Conservation (phyloP, 2,797 vertebrate genomes). For the Aplochiton taeniatus region DNA sequence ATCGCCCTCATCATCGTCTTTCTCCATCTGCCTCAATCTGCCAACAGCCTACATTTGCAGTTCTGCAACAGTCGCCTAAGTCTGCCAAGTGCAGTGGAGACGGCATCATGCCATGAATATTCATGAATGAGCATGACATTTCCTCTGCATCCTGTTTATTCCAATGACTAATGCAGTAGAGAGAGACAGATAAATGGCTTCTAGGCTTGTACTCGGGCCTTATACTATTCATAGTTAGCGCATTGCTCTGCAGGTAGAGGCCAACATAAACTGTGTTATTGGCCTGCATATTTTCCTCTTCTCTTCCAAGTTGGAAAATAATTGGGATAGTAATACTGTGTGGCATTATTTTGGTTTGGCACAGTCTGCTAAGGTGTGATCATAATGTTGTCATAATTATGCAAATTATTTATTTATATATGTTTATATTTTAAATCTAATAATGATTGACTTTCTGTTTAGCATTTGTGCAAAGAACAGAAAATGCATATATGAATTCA, state of each 20-base stretch:
- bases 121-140: conserved; percentile 73
- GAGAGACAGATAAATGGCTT: conserved; percentile 24
- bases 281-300: conserved; percentile 19
- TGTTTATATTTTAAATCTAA: no score
- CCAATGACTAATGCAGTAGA: conserved; percentile 70
- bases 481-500: conserved; percentile 12
- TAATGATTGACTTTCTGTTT: conserved; percentile 2
- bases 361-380: no score
- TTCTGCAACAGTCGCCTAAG: conserved; percentile 58
- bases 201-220: conserved; percentile 35
- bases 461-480: conserved; percentile 1
- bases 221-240: conserved; percentile 66
- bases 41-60: conserved; percentile 51
- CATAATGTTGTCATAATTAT: no score
- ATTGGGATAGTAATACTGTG: conserved; percentile 38
- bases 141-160: conserved; percentile 72
- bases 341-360: conserved; percentile 5
- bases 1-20: background rate
- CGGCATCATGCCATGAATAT: conserved; percentile 72
- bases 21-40: conserved; percentile 20
- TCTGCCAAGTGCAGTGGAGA: conserved; percentile 61
- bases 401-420: no score
- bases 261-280: conserved; percentile 70
- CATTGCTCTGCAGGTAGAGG: conserved; percentile 53
- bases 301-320: conserved; percentile 39